These are phyloP conservation scores for Anastrepha obliqua DNA, from an alignment of 1,140 invertebrate species.

Conservation along the genomic window DNA sequence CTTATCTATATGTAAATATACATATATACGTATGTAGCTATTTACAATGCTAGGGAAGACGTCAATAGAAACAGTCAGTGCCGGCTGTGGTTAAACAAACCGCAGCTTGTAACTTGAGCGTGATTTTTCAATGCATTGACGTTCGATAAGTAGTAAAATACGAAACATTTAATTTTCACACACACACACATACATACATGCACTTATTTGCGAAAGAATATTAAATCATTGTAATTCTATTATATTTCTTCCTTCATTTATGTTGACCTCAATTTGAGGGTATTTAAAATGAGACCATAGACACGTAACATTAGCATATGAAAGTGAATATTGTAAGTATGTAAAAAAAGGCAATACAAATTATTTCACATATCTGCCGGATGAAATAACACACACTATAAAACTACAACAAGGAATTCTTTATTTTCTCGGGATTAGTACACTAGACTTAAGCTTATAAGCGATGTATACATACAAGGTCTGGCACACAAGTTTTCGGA, in stretches of 20 bases:
- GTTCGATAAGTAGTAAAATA: conserved; percentile 2
- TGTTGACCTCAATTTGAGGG: conserved; percentile 2
- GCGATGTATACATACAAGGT: too few species aligned
- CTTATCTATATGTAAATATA: background rate
- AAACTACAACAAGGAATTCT: too few species aligned
- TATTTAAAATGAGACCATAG: background rate
- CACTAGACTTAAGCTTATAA: too few species aligned
- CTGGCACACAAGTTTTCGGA: too few species aligned
- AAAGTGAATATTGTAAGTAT: background rate
- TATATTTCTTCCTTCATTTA: background rate
- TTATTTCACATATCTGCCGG: too few species aligned
- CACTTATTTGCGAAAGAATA: background rate
- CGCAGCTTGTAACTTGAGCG: conserved; percentile 44
- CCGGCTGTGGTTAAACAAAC: conserved; percentile 32
- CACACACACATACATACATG: background rate
- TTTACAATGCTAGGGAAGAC: background rate
- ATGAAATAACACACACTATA: too few species aligned
- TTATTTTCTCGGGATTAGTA: too few species aligned
- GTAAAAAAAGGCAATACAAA: too few species aligned
- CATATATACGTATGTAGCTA: background rate
- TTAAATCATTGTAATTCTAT: conserved; percentile 43
- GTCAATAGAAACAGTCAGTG: background rate
- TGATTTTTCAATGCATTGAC: background rate
- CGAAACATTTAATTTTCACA: background rate
- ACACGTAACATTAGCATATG: background rate